Conservation (phyloP, 2,888 invertebrate species). For the Pollenia angustigena region DNA sequence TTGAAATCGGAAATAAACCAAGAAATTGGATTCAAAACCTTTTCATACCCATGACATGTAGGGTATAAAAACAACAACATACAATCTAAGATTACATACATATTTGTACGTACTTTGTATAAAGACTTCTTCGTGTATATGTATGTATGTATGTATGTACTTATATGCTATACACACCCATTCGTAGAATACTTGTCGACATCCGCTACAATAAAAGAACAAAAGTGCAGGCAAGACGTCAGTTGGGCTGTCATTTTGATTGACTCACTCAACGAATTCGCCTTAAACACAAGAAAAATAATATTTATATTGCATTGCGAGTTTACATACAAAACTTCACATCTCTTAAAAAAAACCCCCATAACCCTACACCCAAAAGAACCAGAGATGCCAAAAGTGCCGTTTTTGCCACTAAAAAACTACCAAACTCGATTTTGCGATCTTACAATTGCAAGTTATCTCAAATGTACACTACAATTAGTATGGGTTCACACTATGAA, state of each 20-base stretch:
- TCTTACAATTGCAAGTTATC: no score
- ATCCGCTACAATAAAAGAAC: conserved; percentile 75
- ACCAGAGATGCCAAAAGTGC: no score
- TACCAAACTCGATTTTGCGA: no score
- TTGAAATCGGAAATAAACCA: no score
- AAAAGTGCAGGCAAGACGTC: conserved; percentile 63
- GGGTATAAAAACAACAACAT: conserved; percentile 1
- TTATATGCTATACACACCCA: conserved; percentile 75
- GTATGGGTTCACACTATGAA: no score
- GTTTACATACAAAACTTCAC: neutral
- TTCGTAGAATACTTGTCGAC: conserved; percentile 79
- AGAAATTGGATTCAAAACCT: no score
- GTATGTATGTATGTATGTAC: neutral
- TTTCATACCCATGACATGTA: neutral
- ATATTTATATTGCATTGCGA: conserved; percentile 14
- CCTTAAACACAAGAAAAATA: conserved; percentile 50
- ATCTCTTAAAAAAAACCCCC: neutral
- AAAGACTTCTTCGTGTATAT: neutral
- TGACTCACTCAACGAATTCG: conserved; percentile 70
- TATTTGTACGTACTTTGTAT: neutral
- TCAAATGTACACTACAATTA: no score
- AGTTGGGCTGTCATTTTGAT: conserved; percentile 69
- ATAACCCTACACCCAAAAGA: no score
- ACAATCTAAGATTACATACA: conserved; percentile 2
- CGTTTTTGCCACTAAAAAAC: no score